Base-by-base conservation (phyloP, 1,140 invertebrate genomes). In the Sarcophaga bullata region DNA sequence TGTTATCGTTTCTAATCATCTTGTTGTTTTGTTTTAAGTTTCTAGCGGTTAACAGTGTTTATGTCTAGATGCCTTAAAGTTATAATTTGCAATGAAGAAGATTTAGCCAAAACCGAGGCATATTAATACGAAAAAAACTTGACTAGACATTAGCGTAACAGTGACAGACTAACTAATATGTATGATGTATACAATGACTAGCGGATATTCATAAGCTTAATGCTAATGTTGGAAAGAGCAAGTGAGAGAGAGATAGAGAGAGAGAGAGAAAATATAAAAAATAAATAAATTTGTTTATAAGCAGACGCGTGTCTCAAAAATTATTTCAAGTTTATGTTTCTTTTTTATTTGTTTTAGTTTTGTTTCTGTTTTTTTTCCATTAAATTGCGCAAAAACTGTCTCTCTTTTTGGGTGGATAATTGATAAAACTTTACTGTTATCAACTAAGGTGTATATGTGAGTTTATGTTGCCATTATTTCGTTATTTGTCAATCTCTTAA, bases 1-100 rank as follows among this genome's bases (percentile, higher is more conserved):
- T 86, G 13, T 87, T 76, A 8, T 82, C 78, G 72, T 89, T 89
- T 48, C 84, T 87, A 48, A 86, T 80, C 9, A 85, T 73, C 80
- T 87, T 83, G 76, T 81, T 82, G 8, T 58, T 75, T 49, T 47
- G 68, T n/a, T 11, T 54, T 76, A 8, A 15, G 6, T 15, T 25
- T 48, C 48, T 58, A 46, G 13, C 54, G 3, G 3, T 7, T 7
- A 8, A 58, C 62, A 68, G 19, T 19, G 15, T 19, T 68, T 19
- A 19, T 68, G 62, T 68, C 62, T 68, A 25, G 17, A 19, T 19
- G 0, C 17, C 62, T 68, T 10, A 68, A 68, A 68, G 62, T 68
- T 25, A 68, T n/a, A 68, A 68, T 25, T 68, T n/a, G 62, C 17
- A 68, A 68, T 68, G 62, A 68, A 68, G 62, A 68, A 17, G 62